Percentiles rank a stretch among this genome's conserved stretches.
Conservation (phyloP, 2,113 vertebrate species). For the Cryptotis parvus region DNA sequence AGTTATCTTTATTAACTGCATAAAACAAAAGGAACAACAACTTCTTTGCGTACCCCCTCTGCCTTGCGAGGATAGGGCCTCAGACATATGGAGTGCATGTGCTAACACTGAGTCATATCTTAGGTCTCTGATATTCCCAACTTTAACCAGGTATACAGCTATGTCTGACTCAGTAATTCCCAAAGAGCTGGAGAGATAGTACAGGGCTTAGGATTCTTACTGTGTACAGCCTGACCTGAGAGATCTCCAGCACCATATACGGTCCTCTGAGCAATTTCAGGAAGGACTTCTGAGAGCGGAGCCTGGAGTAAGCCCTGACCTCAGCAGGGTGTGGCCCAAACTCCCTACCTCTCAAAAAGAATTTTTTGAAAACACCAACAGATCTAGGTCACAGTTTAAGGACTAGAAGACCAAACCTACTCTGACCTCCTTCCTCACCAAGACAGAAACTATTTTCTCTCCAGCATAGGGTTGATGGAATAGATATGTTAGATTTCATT, state of each 20-base stretch:
- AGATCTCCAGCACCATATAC: too few species aligned
- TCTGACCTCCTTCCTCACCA: not conserved
- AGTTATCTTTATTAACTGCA: not conserved
- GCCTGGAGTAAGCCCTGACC: not conserved
- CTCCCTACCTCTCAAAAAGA: not conserved
- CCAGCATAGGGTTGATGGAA: not conserved
- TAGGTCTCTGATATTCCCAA: too few species aligned
- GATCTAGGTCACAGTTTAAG: not conserved
- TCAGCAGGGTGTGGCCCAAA: too few species aligned
- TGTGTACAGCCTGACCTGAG: too few species aligned
- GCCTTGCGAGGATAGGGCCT: too few species aligned
- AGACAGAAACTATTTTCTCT: not conserved
- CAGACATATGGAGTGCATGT: too few species aligned
- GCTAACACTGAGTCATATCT: too few species aligned
- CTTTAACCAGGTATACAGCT: too few species aligned
- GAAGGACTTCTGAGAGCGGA: too few species aligned
- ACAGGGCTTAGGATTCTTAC: too few species aligned
- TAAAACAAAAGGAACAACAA: not conserved
- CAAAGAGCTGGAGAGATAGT: not conserved
- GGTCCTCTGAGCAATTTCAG: too few species aligned
- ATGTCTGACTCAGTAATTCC: too few species aligned
- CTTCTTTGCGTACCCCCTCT: not conserved
- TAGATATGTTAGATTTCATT: not conserved
- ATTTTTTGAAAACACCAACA: not conserved
- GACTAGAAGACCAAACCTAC: not conserved